These are phyloP conservation scores for Eupithecia centaureata DNA, from an alignment of 2,888 invertebrate genomes.

Conservation along the genomic window DNA sequence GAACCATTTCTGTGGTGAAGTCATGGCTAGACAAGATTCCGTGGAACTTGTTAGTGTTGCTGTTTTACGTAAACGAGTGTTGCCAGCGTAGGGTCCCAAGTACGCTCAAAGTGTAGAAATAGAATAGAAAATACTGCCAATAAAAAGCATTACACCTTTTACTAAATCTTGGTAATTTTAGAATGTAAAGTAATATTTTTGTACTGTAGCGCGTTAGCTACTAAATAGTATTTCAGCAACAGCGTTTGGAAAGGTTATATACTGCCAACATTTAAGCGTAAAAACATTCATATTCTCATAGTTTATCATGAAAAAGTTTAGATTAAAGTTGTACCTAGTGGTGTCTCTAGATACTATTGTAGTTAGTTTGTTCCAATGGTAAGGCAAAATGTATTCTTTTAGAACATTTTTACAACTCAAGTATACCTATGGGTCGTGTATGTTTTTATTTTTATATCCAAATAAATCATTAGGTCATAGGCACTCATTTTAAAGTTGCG, in stretches of 20 bases:
- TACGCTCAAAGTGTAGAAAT: conserved; percentile 31
- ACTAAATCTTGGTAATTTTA: conserved; percentile 27
- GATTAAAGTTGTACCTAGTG: conserved; percentile 40
- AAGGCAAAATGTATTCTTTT: conserved; percentile 50
- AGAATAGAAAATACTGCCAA: conserved; percentile 20
- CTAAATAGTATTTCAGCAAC: conserved; percentile 49
- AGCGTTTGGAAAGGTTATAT: conserved; percentile 41
- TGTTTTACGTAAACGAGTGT: conserved; percentile 43
- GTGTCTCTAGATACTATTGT: conserved; percentile 50
- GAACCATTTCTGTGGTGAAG: conserved; percentile 35
- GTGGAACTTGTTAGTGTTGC: conserved; percentile 39
- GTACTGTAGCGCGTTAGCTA: conserved; percentile 43
- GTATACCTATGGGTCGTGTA: conserved; percentile 49
- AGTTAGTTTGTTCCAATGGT: conserved; percentile 41
- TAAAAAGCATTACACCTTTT: conserved; percentile 33
- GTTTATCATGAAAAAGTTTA: conserved; percentile 28
- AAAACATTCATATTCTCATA: conserved; percentile 25
- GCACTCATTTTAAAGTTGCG: conserved; percentile 57
- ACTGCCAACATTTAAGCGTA: conserved; percentile 30
- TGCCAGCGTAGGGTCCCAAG: conserved; percentile 33
- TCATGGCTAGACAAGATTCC: conserved; percentile 31
- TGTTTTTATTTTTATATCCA: conserved; percentile 80
- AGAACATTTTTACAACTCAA: conserved; percentile 49
- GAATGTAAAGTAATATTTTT: conserved; percentile 40
- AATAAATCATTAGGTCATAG: conserved; percentile 60